Percentiles rank a stretch among this genome's conserved stretches.
phyloP scores from a whole-genome alignment of 2,888 invertebrate genomes.

The Timandra comae region DNA sequence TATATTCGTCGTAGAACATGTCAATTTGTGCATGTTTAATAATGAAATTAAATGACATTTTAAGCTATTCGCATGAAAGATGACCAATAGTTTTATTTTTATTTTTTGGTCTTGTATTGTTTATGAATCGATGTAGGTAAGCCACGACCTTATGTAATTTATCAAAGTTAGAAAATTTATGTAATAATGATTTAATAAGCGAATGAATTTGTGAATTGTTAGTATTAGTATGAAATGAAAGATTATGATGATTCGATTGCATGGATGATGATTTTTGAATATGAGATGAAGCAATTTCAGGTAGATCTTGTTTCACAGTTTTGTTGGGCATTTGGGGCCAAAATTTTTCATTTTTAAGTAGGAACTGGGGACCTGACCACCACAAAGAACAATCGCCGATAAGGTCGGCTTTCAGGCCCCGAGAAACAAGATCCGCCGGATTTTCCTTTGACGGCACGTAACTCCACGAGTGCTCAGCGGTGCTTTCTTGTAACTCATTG shows the following conservation, averaged over 20 bases:
- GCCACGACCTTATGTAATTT: background rate
- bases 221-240: background rate
- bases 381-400: constrained; percentile 15
- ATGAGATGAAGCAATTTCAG: background rate
- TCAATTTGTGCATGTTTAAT: background rate
- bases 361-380: constrained; percentile 18
- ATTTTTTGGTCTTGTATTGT: background rate
- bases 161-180: no score
- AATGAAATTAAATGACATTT: background rate
- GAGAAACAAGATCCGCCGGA: constrained; percentile 25
- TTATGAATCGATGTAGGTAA: background rate
- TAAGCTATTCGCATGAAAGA: background rate
- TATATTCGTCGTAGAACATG: background rate
- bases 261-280: no score
- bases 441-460: no score
- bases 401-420: constrained; percentile 18
- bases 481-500: no score
- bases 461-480: no score
- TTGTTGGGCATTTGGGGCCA: constrained; percentile 5
- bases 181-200: background rate
- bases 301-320: background rate
- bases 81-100: background rate
- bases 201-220: background rate
- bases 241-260: no score
- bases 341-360: background rate